Percentiles rank a stretch among this genome's conserved stretches.
These are phyloP conservation scores for Gallinago undulata DNA, from an alignment of 2,113 vertebrate species.

Conservation along the genomic window DNA sequence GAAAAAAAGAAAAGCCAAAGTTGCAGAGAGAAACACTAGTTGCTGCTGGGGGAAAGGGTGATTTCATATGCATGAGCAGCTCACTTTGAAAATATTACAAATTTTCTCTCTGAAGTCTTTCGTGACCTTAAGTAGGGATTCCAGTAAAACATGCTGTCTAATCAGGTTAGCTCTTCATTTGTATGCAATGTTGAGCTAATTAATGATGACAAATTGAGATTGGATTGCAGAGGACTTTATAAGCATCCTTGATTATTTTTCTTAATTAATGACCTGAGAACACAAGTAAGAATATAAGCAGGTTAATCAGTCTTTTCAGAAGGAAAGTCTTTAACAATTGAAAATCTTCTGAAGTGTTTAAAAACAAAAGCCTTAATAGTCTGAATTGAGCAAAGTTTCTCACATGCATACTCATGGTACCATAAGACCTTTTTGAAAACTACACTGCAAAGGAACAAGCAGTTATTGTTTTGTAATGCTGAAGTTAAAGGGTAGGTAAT, in stretches of 20 bases:
- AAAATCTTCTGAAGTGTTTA: not conserved
- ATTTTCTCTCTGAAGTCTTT: conserved; percentile 50
- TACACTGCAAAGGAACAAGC: not conserved
- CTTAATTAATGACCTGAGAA: conserved; percentile 46
- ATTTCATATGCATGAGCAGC: conserved; percentile 6
- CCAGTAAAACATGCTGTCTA: conserved; percentile 62
- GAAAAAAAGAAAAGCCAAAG: not conserved
- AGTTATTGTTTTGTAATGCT: not conserved
- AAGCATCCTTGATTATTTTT: conserved; percentile 46
- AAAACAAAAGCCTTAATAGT: not conserved
- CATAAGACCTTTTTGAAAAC: not conserved
- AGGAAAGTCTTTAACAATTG: conserved; percentile 13
- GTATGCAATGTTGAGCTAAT: conserved; percentile 55
- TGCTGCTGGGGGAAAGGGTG: not conserved
- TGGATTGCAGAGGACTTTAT: conserved; percentile 59
- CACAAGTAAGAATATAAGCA: not conserved
- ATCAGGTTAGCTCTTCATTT: conserved; percentile 51
- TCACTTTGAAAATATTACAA: conserved; percentile 17
- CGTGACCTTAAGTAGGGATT: conserved; percentile 47
- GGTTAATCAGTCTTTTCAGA: conserved; percentile 37
- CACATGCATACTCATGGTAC: fast-evolving
- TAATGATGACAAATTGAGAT: conserved; percentile 69
- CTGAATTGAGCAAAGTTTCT: not conserved
- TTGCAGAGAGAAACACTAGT: not conserved
- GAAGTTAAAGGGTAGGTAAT: not conserved